phyloP scores from a whole-genome alignment of 1,140 invertebrate genomes.

The Trichonephila inaurata region DNA sequence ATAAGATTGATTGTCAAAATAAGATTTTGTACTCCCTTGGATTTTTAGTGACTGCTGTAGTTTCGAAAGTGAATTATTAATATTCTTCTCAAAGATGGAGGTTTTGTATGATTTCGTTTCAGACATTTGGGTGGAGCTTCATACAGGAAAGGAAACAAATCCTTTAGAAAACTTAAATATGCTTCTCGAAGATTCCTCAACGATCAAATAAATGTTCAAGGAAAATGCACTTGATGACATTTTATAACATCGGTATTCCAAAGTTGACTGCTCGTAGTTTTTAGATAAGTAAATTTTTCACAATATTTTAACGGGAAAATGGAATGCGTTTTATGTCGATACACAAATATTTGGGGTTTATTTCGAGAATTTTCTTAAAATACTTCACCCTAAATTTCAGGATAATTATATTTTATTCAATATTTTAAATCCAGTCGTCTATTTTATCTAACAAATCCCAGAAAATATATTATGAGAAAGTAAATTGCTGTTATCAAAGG shows the following conservation, averaged over 20 bases:
- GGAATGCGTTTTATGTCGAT: background rate
- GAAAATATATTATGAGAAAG: too few relatives aligned
- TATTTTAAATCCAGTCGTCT: too few relatives aligned
- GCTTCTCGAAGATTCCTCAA: background rate
- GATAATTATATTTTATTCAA: too few relatives aligned
- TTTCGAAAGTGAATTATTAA: too few relatives aligned
- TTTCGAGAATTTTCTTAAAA: background rate
- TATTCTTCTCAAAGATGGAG: background rate
- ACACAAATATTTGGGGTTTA: background rate
- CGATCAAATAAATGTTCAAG: background rate
- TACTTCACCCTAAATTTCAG: too few relatives aligned
- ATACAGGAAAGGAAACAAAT: background rate
- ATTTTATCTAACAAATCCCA: too few relatives aligned
- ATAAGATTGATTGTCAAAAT: too few relatives aligned
- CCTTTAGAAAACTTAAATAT: background rate
- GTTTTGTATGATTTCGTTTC: background rate
- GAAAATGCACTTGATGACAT: background rate
- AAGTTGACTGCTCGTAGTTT: background rate
- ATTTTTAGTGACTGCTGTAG: background rate
- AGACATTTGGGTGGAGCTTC: slow-evolving; percentile 20
- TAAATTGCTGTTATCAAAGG: too few relatives aligned
- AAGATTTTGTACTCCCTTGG: too few relatives aligned
- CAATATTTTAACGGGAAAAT: background rate
- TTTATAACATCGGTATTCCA: background rate
- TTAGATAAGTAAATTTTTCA: background rate